Evolutionary conservation across 2,888 invertebrate genomes (phyloP).

Genomic region (Acleris sparsana): DNA sequence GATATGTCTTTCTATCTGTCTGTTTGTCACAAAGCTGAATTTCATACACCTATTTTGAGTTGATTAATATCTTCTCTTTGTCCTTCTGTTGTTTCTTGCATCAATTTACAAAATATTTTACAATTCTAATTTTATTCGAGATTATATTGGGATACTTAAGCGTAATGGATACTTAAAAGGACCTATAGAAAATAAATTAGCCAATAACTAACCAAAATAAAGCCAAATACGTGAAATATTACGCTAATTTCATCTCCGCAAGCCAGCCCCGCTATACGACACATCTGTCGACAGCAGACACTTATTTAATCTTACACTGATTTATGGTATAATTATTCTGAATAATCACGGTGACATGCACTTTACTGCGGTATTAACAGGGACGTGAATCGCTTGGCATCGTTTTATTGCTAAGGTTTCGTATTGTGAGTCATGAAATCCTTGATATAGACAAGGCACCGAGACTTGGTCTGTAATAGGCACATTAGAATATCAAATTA

Average conservation of each 20-base stretch:
- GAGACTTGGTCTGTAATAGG: conserved; percentile 11
- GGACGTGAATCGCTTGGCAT: conserved; percentile 4
- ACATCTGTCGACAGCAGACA: conserved; percentile 46
- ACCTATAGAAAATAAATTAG: conserved; percentile 19
- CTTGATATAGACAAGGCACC: conserved; percentile 2
- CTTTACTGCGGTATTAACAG: conserved; percentile 16
- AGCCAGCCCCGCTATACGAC: conserved; percentile 41
- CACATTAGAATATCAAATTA: conserved; percentile 12
- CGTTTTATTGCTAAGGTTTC: conserved; percentile 13
- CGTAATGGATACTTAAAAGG: too few relatives aligned
- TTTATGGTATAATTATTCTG: conserved; percentile 45
- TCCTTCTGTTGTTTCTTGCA: too few relatives aligned
- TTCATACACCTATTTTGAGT: background rate
- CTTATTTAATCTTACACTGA: conserved; percentile 46
- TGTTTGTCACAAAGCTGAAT: too few relatives aligned
- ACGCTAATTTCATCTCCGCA: conserved; percentile 39
- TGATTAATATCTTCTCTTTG: background rate
- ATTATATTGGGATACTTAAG: too few relatives aligned
- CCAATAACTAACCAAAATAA: conserved; percentile 27
- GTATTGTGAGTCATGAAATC: conserved; percentile 10
- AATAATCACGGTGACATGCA: conserved; percentile 25
- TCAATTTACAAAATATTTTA: too few relatives aligned
- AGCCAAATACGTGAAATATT: conserved; percentile 35
- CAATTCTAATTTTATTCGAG: too few relatives aligned
- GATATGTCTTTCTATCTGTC: too few relatives aligned